Evolutionary conservation across 2,113 vertebrate genomes (phyloP), one percentile per base, ranked within the genome.

Genomic region (Columba janthina): DNA sequence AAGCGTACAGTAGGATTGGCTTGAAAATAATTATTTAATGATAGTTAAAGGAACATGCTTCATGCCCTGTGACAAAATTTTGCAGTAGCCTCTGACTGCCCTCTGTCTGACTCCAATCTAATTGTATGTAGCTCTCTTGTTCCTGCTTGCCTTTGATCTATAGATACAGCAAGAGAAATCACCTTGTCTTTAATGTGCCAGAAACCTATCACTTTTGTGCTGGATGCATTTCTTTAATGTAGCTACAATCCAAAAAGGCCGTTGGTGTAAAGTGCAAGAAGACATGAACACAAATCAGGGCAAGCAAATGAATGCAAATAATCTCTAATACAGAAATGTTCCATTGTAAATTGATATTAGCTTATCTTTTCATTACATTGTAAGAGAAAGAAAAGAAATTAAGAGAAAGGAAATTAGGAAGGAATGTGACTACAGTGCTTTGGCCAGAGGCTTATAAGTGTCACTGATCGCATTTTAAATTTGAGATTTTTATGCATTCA

Each of bases 311-410:
- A 90, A 86, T 82, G 67, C 34, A 95, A 95, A 96, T 88, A 75
- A 93, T 91, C 70, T 83, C 44, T 72, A 83, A 61, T 81, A 81
- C 20, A 81, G 72, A 90, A 88, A 92, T 84, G 74, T 64, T 86
- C 75, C 65, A 76, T 69, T 95, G 77, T 81, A 91, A 95, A 80
- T 94, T 92, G 88, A 92, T 94, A 95, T 90, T 96, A 91, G 44
- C 64, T 93, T 96, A 90, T 91, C 76, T 94, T 95, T 90, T 57
- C 64, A 51, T 86, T 95, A 72, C 34, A 89, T 61, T 96, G 74
- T 89, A 91, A 82, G 32, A 89, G 44, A 93, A 85, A 92, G 56
- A 93, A 97, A 95, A 90, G 72, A 94, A 93, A 90, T 71, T 9
- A 88, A 86, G 19, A 16, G 21, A 75, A 92, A 88, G 7, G 32